These are phyloP conservation scores for Tinea pellionella DNA, from an alignment of 2,888 invertebrate species.

Conservation along the genomic window DNA sequence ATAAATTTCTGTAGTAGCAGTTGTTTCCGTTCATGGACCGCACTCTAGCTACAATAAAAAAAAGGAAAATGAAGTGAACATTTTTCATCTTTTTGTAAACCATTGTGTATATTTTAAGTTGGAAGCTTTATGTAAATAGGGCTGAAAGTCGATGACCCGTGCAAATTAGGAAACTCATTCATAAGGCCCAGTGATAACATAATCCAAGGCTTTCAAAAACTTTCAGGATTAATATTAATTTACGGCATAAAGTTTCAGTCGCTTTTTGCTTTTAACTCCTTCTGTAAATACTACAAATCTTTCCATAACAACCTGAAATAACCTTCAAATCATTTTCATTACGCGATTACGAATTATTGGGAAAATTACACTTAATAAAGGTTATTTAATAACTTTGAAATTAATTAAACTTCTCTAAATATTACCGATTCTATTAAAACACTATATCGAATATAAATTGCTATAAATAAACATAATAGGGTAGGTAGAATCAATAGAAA, in stretches of 20 bases:
- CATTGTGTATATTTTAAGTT: not conserved
- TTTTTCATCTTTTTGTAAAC: not conserved
- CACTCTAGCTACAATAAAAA: too few relatives aligned
- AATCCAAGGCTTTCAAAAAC: not conserved
- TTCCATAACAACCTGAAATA: not conserved
- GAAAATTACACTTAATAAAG: too few relatives aligned
- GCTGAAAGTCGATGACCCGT: not conserved
- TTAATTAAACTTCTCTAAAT: too few relatives aligned
- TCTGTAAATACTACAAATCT: not conserved
- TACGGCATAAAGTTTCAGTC: not conserved
- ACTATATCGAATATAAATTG: not conserved
- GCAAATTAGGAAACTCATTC: not conserved
- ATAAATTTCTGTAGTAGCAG: too few relatives aligned
- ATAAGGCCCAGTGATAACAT: not conserved
- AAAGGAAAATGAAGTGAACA: not conserved
- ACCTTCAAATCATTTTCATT: too few relatives aligned
- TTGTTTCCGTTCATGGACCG: too few relatives aligned
- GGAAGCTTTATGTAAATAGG: not conserved
- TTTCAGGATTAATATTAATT: constrained; percentile 1
- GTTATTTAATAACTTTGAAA: too few relatives aligned
- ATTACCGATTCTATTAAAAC: too few relatives aligned
- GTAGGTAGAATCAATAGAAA: too few relatives aligned
- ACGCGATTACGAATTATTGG: too few relatives aligned
- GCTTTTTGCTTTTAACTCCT: not conserved
- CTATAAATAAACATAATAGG: too few relatives aligned